Evolutionary conservation across 2,113 vertebrate species (phyloP), one percentile per base, ranked within the genome.

Genomic region (Oryzias celebensis): DNA sequence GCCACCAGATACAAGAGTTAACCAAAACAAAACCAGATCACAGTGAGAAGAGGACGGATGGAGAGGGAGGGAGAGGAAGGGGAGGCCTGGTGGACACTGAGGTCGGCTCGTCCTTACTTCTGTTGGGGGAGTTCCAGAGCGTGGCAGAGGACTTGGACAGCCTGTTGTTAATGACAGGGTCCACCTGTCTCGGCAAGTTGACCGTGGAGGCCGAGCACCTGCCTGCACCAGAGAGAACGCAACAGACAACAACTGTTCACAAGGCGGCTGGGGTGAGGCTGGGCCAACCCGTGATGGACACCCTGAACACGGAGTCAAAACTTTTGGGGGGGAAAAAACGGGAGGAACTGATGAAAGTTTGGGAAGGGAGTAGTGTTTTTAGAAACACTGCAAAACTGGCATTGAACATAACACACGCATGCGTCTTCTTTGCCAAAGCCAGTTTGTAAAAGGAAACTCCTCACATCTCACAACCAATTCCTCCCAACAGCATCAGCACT

Each of bases 101-200:
- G 71, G 76, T 55, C 77, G 74, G 83, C 60, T 86, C 83, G 78
- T 84, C 92, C 97, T 96, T 99, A 98, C 95, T 97, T 97, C 95
- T 95, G 94, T 91, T 96, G 92, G 96, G 96, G 85, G 96, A 96
- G 92, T 96, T 99, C 96, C 97, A 98, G 87, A 98, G 94, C 73
- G 95, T 96, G 90, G 96, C 95, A 18, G 95, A 96, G 92, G 96
- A 97, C 92, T 98, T 98, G 93, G 96, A 97, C 93, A 97, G 95
- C 89, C 95, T 94, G 93, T 94, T 96, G 95, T 95, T 96, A 94
- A 96, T 94, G 92, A 97, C 94, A 94, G 95, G 96, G 90, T 97
- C 95, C 94, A 93, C 93, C 91, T 96, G 95, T 93, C 95, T 95
- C 75, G 95, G 95, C 91, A 96, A 93, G 92, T 95, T 96, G 93